phyloP scores from a whole-genome alignment of 2,113 vertebrate genomes.

The Microcebus lehilahytsara region DNA sequence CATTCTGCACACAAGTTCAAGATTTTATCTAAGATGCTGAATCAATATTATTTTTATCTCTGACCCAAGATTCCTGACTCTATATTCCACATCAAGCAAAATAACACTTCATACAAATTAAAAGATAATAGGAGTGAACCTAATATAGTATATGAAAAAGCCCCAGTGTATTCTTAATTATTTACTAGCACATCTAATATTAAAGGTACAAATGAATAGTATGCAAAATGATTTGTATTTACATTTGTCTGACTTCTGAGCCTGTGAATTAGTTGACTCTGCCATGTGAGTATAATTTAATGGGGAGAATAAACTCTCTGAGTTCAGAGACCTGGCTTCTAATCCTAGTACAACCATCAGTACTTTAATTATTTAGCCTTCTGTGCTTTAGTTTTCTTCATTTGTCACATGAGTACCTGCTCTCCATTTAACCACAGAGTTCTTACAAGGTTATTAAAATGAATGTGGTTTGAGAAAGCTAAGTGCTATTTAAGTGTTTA shows the following conservation, averaged over 20 bases:
- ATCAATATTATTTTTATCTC: neutral
- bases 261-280: neutral
- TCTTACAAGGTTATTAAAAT: constrained; percentile 50
- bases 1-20: neutral
- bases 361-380: neutral
- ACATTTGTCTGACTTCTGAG: neutral
- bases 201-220: neutral
- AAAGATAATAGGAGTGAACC: neutral
- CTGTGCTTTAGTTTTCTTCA: constrained; percentile 8
- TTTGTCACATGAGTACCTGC: constrained; percentile 2
- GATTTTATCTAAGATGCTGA: neutral
- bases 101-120: neutral
- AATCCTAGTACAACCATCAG: neutral
- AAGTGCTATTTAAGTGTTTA: constrained; percentile 48
- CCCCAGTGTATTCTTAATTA: neutral
- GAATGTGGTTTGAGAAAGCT: constrained; percentile 38
- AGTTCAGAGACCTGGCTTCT: neutral
- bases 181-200: neutral
- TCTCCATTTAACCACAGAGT: constrained; percentile 25
- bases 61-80: neutral
- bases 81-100: neutral
- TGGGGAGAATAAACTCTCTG: neutral
- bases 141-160: neutral
- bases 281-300: neutral
- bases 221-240: neutral